These are phyloP conservation scores for Lottia gigantea DNA, from an alignment of 2,888 invertebrate genomes.

Conservation along the genomic window DNA sequence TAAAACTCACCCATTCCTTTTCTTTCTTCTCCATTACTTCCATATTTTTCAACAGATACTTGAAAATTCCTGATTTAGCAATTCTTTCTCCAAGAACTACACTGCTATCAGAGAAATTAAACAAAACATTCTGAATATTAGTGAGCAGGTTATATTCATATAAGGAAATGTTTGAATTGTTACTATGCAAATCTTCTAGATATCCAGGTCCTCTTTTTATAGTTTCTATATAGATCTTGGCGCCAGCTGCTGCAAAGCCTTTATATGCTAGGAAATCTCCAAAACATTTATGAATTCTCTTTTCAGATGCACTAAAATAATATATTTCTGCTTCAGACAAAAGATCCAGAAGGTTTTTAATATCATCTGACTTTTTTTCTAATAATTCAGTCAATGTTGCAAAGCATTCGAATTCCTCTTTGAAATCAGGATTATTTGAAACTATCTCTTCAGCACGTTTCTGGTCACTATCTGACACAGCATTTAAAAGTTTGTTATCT, in stretches of 20 bases:
- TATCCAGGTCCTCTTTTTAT: background rate
- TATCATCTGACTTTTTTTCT: too few species aligned
- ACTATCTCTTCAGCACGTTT: too few species aligned
- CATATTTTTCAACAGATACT: constrained; percentile 25
- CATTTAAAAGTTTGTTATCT: too few species aligned
- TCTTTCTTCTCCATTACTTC: constrained; percentile 1
- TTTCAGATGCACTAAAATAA: background rate
- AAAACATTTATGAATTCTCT: background rate
- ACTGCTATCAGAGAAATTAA: constrained; percentile 45
- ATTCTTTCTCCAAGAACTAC: constrained; percentile 34
- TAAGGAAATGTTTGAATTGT: too few species aligned
- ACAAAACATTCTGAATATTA: constrained; percentile 29
- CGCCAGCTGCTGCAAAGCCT: background rate
- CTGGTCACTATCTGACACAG: too few species aligned
- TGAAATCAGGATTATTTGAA: too few species aligned
- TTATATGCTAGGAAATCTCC: background rate
- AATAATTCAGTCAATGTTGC: too few species aligned
- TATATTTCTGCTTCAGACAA: background rate
- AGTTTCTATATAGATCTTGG: background rate
- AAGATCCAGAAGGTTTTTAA: too few species aligned
- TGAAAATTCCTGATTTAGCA: constrained; percentile 28
- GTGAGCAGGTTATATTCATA: too few species aligned
- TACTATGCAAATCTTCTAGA: too few species aligned
- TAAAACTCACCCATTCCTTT: background rate
- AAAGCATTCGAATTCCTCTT: too few species aligned